Evolutionary conservation across 2,888 invertebrate genomes (phyloP).

Genomic region (Catocala fraxini): DNA sequence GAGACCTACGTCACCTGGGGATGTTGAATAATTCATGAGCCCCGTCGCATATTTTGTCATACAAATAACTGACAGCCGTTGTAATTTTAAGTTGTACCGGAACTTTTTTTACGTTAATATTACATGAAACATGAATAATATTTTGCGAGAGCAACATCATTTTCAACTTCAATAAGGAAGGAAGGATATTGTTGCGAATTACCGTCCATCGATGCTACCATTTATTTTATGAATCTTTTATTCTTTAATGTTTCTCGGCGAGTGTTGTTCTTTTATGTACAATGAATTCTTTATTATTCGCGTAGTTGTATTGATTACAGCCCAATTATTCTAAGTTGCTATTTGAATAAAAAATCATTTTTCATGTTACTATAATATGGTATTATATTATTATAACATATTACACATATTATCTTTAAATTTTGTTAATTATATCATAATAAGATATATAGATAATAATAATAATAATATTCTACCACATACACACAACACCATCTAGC

Average conservation of each 20-base stretch:
- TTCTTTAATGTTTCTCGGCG: background rate
- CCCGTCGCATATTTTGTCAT: slow-evolving; percentile 57
- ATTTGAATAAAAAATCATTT: too few relatives aligned
- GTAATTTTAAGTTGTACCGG: slow-evolving; percentile 49
- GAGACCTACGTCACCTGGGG: slow-evolving; percentile 62
- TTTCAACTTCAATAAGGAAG: slow-evolving; percentile 9
- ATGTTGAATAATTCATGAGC: slow-evolving; percentile 65
- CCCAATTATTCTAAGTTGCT: too few relatives aligned
- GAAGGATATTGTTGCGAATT: background rate
- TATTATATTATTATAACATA: too few relatives aligned
- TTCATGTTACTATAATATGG: too few relatives aligned
- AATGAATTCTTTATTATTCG: too few relatives aligned
- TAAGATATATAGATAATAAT: too few relatives aligned
- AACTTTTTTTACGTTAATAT: slow-evolving; percentile 32
- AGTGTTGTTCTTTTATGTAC: too few relatives aligned
- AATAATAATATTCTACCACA: too few relatives aligned
- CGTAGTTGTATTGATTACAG: too few relatives aligned
- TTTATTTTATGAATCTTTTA: slow-evolving; percentile 5
- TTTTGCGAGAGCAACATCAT: slow-evolving; percentile 11
- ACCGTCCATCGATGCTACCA: slow-evolving; percentile 3
- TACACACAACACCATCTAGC: too few relatives aligned
- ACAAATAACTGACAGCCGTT: slow-evolving; percentile 61
- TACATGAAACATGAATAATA: slow-evolving; percentile 14
- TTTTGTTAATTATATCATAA: too few relatives aligned
- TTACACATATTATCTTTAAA: too few relatives aligned